Evolutionary conservation across 2,113 vertebrate genomes (phyloP).

Genomic region (Turdus rufiventris): DNA sequence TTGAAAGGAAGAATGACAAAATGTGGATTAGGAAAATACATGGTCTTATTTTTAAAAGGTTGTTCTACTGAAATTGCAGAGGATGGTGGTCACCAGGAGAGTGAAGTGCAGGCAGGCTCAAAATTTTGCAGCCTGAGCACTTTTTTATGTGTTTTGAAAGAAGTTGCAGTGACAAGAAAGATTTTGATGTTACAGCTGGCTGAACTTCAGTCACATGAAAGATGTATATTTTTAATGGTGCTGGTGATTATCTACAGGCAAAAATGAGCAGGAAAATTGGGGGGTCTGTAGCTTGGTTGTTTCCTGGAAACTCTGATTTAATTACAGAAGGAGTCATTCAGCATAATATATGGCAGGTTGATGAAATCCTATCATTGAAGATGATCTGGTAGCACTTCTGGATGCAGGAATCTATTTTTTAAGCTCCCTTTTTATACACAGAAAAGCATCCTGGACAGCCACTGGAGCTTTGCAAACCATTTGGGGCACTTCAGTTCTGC

Average conservation of each 20-base stretch:
- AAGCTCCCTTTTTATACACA: background rate
- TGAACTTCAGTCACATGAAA: background rate
- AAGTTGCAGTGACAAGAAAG: background rate
- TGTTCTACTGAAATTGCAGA: background rate
- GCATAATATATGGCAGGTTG: background rate
- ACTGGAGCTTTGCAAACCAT: background rate
- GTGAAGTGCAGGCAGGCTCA: background rate
- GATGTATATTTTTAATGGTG: background rate
- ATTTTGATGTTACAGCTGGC: background rate
- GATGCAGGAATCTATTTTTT: background rate
- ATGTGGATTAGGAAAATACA: slow-evolving; percentile 52
- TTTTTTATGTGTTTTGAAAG: background rate
- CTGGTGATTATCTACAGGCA: background rate
- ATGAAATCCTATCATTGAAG: background rate
- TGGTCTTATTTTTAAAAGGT: slow-evolving; percentile 28
- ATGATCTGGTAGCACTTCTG: background rate
- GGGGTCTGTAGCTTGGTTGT: background rate
- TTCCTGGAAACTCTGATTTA: background rate
- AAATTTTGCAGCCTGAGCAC: background rate
- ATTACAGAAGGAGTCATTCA: background rate
- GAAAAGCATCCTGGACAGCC: background rate
- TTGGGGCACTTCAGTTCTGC: background rate
- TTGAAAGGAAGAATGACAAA: slow-evolving; percentile 58
- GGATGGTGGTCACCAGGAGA: background rate
- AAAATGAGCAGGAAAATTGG: background rate